Evolutionary conservation across 2,797 vertebrate genomes (phyloP).

Genomic region (Argya squamiceps): DNA sequence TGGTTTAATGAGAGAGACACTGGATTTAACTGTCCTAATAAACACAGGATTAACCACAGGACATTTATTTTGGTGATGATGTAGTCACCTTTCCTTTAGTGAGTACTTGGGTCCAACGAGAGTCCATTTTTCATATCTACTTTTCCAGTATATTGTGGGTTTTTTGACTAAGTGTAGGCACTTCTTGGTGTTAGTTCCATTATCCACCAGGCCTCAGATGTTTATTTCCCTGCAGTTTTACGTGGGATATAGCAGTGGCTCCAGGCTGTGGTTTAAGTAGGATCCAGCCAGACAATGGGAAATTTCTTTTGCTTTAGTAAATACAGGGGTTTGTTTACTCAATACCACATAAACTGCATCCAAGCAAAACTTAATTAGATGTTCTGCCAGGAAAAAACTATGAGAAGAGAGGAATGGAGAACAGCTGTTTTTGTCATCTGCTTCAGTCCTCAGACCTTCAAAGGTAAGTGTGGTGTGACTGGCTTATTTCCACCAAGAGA

Average conservation of each 20-base stretch:
- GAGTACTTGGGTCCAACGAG: neutral
- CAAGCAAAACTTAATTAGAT: constrained; percentile 19
- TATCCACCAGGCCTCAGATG: neutral
- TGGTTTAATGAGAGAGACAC: neutral
- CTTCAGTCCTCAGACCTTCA: neutral
- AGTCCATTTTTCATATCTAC: neutral
- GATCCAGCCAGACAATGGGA: neutral
- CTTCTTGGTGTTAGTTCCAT: neutral
- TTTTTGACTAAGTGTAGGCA: neutral
- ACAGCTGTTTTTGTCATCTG: constrained; percentile 1
- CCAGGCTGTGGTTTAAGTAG: neutral
- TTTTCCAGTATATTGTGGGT: neutral
- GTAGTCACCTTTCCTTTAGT: neutral
- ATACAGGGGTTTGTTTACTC: neutral
- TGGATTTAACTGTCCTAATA: neutral
- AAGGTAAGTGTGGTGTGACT: neutral
- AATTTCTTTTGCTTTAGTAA: constrained; percentile 11
- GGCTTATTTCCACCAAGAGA: neutral
- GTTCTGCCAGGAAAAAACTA: neutral
- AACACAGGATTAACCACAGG: neutral
- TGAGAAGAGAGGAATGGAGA: neutral
- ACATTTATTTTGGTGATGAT: neutral
- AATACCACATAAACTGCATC: neutral
- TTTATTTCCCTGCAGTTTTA: neutral
- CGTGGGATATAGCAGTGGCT: neutral